Base-by-base conservation (phyloP, 2,113 vertebrate genomes). In the Rhinoptilus africanus region DNA sequence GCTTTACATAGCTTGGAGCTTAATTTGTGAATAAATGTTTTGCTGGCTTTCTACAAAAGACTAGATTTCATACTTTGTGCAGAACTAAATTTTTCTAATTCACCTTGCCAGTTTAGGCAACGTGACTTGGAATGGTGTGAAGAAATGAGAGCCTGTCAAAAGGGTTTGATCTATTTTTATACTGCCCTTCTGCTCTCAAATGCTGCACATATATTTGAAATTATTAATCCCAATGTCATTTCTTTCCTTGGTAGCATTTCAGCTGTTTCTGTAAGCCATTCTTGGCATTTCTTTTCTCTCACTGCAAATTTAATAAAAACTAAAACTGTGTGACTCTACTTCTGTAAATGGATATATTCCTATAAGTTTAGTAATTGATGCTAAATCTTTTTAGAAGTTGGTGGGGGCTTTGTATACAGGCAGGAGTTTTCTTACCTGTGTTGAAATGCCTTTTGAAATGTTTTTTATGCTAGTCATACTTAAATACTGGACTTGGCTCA, bases 161-260 rank as follows among this genome's bases (percentile, higher is more conserved):
- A 92, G 41, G 6, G 22, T 81, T 94, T 92, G 43, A 73, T 88
- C 85, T 95, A 50, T 94, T 92, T 96, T 93, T 88, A 62, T 57
- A 27, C 62, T 66, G 43, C 56, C 53, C 81, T 95, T 95, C 30
- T 94, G 48, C 89, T 94, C 50, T 96, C 71, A 92, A 85, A 79
- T 89, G 57, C 27, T 89, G 30, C 62, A 64, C 4, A 5, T 88
- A 3, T 73, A 88, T 85, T 91, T 95, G 59, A 93, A 96, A 83
- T 88, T 85, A 92, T 83, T 88, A 85, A 83, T 93, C 21, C 10
- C 8, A 24, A 20, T 83, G n/a, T 39, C 3, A 30, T 69, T 94
- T 75, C 21, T 92, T 88, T 74, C 64, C 47, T 75, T 66, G 59
- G 85, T 16, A 91, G 60, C 3, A 3, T 88, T 93, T 95, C n/a